Evolutionary conservation across 2,888 invertebrate species (phyloP), one percentile per base, ranked within the genome.

Genomic region (Aphodius granarius): DNA sequence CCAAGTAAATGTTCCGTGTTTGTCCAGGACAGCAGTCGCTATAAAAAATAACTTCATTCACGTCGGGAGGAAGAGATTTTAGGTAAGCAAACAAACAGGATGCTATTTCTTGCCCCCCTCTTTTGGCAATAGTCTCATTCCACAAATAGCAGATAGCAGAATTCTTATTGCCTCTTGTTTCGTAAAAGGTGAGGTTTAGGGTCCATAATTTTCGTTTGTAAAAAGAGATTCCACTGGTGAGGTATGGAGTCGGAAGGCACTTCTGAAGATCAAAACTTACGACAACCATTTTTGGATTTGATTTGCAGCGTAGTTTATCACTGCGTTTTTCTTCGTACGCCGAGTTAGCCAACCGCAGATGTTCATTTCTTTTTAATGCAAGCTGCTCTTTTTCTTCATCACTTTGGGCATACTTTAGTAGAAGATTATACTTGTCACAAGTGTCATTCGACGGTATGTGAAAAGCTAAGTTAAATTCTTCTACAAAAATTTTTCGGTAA

Each of bases 21-120:
- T 82, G 81, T 6, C 80, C 82, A 43, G 74, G 43, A 72, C 83
- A 83, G 74, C 81, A 83, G 75, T 83, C 82, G n/a, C 81, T 80
- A 78, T 80, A 84, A 70, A 83, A 80, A 64, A 63, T 9, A 63
- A 75, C n/a, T 23, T 72, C 65, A n/a, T 63, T 72, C 17, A 21
- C 66, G 20, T 63, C 22, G 23, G 62, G n/a, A n/a, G 18, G 18
- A 19, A 43, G 13, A 75, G 17, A 62, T 21, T 74, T 72, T 73
- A 78, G 73, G 73, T 72, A 71, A 20, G 77, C 74, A 17, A 77
- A 76, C 62, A 82, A 21, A 76, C 81, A 81, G 62, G 73, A 78
- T 17, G 78, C 81, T 22, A 82, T 81, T 80, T 82, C 81, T 72
- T 75, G 79, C 17, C 78, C 78, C 66, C 81, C 80, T 23, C 80